phyloP scores from a whole-genome alignment of 2,113 vertebrate genomes.

The Pygathrix nemaeus region DNA sequence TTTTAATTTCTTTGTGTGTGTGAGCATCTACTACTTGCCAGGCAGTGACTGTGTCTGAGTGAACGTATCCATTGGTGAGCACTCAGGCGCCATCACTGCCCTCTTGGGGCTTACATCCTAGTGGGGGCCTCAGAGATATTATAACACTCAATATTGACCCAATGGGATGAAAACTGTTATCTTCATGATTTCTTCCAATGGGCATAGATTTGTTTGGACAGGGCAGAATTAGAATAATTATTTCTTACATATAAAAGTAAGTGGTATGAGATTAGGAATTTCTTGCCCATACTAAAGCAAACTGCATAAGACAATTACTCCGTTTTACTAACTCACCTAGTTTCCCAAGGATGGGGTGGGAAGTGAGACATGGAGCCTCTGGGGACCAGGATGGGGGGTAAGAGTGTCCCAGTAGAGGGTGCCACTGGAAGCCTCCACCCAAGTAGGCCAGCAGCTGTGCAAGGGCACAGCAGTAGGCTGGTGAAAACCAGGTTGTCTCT shows the following conservation, averaged over 20 bases:
- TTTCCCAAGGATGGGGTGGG: background rate
- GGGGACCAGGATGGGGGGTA: background rate
- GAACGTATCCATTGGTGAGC: background rate
- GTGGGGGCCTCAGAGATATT: background rate
- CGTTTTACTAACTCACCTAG: background rate
- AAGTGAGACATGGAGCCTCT: background rate
- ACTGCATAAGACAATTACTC: background rate
- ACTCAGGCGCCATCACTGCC: background rate
- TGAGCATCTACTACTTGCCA: background rate
- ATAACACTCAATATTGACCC: background rate
- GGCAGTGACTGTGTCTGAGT: background rate
- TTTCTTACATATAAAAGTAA: background rate
- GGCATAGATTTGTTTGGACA: background rate
- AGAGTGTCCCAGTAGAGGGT: background rate
- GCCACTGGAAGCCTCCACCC: background rate
- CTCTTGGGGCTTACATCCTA: background rate
- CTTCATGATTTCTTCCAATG: slow-evolving; percentile 4
- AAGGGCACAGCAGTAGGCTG: background rate
- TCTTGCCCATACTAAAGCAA: background rate
- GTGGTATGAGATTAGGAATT: background rate
- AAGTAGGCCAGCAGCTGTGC: background rate
- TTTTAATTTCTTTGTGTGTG: background rate
- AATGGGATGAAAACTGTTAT: background rate
- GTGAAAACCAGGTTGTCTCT: background rate
- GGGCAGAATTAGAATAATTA: background rate